phyloP scores from a whole-genome alignment of 2,113 vertebrate genomes.

The Ellobius talpinus region DNA sequence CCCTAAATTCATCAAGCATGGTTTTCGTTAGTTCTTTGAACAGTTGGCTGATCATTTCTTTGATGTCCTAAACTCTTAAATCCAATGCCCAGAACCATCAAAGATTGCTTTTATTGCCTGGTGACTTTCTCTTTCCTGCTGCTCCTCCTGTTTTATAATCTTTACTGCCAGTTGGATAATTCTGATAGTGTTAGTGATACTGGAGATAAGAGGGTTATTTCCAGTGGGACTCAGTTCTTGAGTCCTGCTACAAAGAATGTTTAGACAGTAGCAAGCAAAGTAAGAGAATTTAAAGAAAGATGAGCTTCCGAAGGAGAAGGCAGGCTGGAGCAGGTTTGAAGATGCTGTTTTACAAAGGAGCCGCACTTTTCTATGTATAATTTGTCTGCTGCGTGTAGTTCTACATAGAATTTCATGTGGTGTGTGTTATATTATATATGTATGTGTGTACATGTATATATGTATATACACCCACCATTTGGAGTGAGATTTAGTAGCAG shows the following conservation, averaged over 20 bases:
- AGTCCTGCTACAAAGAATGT: neutral
- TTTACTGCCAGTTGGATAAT: neutral
- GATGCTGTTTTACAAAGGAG: neutral
- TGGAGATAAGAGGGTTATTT: neutral
- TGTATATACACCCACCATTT: neutral
- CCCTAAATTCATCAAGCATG: neutral
- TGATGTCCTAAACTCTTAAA: neutral
- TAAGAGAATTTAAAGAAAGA: neutral
- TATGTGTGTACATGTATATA: too few species aligned
- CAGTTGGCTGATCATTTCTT: neutral
- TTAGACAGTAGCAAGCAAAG: neutral
- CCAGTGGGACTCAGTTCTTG: neutral
- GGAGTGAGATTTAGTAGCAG: neutral
- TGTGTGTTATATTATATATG: neutral
- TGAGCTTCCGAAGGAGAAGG: neutral
- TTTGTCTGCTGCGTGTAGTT: neutral
- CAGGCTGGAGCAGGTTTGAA: neutral
- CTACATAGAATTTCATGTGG: neutral
- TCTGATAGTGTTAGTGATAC: neutral
- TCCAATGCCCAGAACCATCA: neutral
- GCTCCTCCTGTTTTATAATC: neutral
- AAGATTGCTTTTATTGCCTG: neutral
- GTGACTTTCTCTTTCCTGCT: neutral
- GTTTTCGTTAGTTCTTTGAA: conserved; percentile 4
- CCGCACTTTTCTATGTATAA: neutral